Evolutionary conservation across 2,888 invertebrate genomes (phyloP).

Genomic region (Xestia xanthographa): DNA sequence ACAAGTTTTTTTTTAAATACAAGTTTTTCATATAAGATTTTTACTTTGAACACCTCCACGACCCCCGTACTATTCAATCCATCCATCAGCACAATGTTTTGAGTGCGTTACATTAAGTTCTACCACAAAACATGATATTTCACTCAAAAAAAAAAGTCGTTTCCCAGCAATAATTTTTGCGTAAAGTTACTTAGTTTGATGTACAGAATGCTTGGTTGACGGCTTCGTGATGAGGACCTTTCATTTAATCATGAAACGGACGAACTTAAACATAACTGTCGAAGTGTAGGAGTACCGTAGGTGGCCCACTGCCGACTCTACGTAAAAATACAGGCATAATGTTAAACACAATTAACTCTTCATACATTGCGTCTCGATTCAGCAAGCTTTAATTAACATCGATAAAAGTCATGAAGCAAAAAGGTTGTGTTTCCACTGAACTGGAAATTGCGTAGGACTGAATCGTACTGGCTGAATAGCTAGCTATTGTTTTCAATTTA

Average conservation of each 20-base stretch:
- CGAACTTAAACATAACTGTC: neutral
- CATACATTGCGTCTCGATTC: slow-evolving; percentile 29
- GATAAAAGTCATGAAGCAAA: slow-evolving; percentile 50
- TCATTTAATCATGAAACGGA: neutral
- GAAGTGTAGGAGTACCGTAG: neutral
- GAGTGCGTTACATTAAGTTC: too few relatives aligned
- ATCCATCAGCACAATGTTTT: too few relatives aligned
- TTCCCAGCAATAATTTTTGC: too few relatives aligned
- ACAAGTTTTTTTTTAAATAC: too few relatives aligned
- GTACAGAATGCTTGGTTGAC: too few relatives aligned
- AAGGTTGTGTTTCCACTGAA: slow-evolving; percentile 37
- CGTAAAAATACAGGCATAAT: neutral
- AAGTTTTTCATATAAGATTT: too few relatives aligned
- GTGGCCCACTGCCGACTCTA: neutral
- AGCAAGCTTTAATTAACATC: slow-evolving; percentile 44
- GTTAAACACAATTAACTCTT: slow-evolving; percentile 36
- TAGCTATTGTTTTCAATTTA: slow-evolving; percentile 53
- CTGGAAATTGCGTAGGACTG: slow-evolving; percentile 42
- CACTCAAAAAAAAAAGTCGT: too few relatives aligned
- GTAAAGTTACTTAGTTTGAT: too few relatives aligned
- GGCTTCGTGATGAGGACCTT: too few relatives aligned
- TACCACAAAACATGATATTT: too few relatives aligned
- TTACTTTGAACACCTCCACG: too few relatives aligned
- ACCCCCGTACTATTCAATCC: too few relatives aligned
- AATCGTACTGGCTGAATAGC: slow-evolving; percentile 43